A percentile compares a stretch with the other conserved stretches of the same genome.
Conservation (phyloP, 2,888 invertebrate species). For the Eupithecia subfuscata region DNA sequence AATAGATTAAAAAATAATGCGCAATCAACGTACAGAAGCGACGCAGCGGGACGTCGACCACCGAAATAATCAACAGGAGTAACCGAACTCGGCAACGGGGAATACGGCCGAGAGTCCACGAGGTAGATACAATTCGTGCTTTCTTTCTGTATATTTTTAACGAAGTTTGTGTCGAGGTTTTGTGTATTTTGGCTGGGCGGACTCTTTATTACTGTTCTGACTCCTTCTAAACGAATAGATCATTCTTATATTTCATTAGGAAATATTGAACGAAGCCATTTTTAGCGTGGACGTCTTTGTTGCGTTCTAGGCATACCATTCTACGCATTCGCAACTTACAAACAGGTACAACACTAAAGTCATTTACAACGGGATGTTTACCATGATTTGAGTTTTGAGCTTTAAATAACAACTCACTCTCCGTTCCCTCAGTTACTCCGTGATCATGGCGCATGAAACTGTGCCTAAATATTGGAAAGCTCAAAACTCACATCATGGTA, state of each 20-base stretch:
- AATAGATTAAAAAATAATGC: slow-evolving; percentile 55
- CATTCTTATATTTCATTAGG: too few relatives aligned
- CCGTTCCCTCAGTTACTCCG: too few relatives aligned
- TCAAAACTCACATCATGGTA: too few relatives aligned
- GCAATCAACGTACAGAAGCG: slow-evolving; percentile 74
- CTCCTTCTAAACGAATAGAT: not conserved
- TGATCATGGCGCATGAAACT: too few relatives aligned
- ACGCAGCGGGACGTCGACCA: slow-evolving; percentile 73
- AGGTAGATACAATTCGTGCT: slow-evolving; percentile 7
- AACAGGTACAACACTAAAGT: too few relatives aligned
- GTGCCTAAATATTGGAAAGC: too few relatives aligned
- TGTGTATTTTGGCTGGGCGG: not conserved
- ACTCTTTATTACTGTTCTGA: not conserved
- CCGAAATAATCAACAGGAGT: slow-evolving; percentile 80
- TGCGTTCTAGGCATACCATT: too few relatives aligned
- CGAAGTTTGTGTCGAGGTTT: not conserved
- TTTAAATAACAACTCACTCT: too few relatives aligned
- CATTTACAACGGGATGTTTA: too few relatives aligned
- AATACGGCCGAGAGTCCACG: slow-evolving; percentile 23
- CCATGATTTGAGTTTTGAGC: too few relatives aligned
- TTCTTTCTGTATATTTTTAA: not conserved
- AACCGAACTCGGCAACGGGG: slow-evolving; percentile 57
- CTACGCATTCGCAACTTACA: too few relatives aligned
- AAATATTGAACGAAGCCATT: too few relatives aligned
- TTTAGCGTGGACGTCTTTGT: not conserved